A percentile compares a stretch with the other conserved stretches of the same genome.
phyloP scores from a whole-genome alignment of 1,140 invertebrate genomes.

The Drosophila malerkotliana region DNA sequence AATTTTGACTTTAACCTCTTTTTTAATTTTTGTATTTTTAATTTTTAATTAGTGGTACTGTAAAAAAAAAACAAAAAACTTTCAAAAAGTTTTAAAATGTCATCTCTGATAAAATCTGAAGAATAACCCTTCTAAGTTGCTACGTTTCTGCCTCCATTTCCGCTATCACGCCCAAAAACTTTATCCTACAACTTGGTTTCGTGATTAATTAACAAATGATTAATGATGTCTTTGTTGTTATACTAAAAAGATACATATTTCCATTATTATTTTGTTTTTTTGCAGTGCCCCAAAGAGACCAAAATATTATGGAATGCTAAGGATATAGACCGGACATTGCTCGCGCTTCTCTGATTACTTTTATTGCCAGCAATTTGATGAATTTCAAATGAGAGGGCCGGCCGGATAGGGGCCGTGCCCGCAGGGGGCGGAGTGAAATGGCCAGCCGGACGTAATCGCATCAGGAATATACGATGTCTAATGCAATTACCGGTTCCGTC shows the following conservation, averaged over 20 bases:
- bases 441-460: constrained; percentile 14
- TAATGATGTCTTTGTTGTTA: background rate
- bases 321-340: constrained; percentile 21
- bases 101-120: background rate
- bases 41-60: no score
- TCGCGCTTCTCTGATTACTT: constrained; percentile 51
- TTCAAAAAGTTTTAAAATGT: no score
- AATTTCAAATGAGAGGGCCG: constrained; percentile 43
- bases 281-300: background rate
- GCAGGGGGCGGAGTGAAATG: background rate
- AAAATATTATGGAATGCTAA: constrained; percentile 5
- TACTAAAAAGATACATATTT: background rate
- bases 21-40: no score
- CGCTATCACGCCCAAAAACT: background rate
- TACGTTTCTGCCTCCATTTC: background rate
- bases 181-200: background rate
- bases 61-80: no score
- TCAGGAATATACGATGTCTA: constrained; percentile 18
- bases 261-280: background rate
- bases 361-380: constrained; percentile 58
- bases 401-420: no score
- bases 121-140: background rate
- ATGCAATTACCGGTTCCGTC: constrained; percentile 50
- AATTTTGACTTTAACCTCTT: no score
- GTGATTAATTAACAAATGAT: constrained; percentile 5